These are phyloP conservation scores for Ardeotis arabs DNA, from an alignment of 2,113 vertebrate genomes.

Conservation along the genomic window DNA sequence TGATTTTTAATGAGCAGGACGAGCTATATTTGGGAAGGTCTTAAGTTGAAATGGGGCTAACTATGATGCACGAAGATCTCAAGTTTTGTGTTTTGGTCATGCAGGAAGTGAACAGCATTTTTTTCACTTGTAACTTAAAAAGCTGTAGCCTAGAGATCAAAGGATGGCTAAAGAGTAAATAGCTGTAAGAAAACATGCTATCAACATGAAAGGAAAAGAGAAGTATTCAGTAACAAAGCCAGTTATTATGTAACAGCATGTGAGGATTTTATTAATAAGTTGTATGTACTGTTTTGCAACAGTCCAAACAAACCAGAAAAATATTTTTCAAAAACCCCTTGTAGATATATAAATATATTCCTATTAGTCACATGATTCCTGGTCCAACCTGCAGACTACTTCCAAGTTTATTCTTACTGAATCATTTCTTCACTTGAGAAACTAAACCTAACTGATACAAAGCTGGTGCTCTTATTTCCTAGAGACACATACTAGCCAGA, in stretches of 20 bases:
- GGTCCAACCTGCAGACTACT: not conserved
- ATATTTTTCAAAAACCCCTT: not conserved
- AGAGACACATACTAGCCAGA: not conserved
- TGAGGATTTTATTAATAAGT: not conserved
- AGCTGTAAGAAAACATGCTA: not conserved
- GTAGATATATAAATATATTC: not conserved
- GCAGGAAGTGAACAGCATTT: not conserved
- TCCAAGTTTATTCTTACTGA: not conserved
- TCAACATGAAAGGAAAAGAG: not conserved
- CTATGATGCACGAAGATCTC: not conserved
- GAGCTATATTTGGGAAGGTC: not conserved
- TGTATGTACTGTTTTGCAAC: not conserved
- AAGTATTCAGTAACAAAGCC: not conserved
- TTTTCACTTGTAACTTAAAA: not conserved
- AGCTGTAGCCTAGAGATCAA: not conserved
- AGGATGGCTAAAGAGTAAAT: not conserved
- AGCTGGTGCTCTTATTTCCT: not conserved
- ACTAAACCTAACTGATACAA: not conserved
- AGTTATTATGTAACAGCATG: not conserved
- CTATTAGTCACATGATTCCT: not conserved
- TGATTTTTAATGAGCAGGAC: not conserved
- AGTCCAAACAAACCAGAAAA: not conserved
- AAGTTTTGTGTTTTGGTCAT: not conserved
- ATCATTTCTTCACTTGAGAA: not conserved
- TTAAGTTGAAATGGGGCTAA: not conserved